Evolutionary conservation across 2,888 invertebrate genomes (phyloP), one percentile per base, ranked within the genome.

Genomic region (Achlya flavicornis): DNA sequence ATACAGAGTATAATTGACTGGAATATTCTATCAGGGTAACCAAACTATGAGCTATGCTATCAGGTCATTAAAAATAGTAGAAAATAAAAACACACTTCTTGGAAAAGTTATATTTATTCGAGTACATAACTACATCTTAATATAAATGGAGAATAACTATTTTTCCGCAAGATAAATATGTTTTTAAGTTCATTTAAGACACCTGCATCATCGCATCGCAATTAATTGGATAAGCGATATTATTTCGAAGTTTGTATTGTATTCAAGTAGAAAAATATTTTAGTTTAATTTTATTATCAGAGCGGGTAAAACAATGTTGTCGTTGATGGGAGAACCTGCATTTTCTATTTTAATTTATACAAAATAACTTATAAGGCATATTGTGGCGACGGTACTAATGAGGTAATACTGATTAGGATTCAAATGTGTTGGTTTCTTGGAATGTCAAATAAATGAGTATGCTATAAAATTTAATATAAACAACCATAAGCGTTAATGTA

Each of bases 121-220:
- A 94, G 94, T 94, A 94, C 91, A 94, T 94, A 94, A 93, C 93
- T 94, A 94, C 93, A 93, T 87, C 93, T 93, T 94, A 94, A 89
- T 89, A 91, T 89, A 91, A 91, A 91, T 91, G 89, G 89, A 92
- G 91, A 91, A 90, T 91, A 91, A 89, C 90, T 92, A 93, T 91
- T 86, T 41, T 89, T 91, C 89, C 90, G 90, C 89, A 81, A 84
- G 91, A 92, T 93, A 93, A 93, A 93, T 93, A 93, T 90, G 89
- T 85, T 89, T 87, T 87, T 88, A 88, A 87, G 88, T 86, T 87
- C 84, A 87, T 87, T 84, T 84, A 87, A 88, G 89, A 90, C 89
- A 88, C 88, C 84, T 84, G 85, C 85, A 76, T 85, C 80, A 77
- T 83, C 77, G 84, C 81, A 80, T 84, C 81, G 84, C 81, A 76